Base-by-base conservation (phyloP, 64 coral and sea anemone species). In the Pocillopora verrucosa region DNA sequence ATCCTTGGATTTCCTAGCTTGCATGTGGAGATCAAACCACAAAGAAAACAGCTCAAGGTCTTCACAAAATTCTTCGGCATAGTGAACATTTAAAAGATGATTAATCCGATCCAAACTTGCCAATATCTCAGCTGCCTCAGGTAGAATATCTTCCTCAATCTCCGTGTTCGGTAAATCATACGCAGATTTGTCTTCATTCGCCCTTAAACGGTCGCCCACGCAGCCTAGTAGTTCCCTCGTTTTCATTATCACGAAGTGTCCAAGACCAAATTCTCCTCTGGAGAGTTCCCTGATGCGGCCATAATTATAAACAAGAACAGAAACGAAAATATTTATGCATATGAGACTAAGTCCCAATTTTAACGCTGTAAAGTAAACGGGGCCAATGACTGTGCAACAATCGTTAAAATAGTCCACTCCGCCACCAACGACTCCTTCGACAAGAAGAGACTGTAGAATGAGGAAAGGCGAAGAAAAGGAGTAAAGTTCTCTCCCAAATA, bases 281-380 rank as follows among this genome's bases (percentile, higher is more conserved):
- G 62, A 26, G 56, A 58, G 30, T 19, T 60, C n/a, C 34, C 51
- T 74, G 14, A 22, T 36, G 9, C 12, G 11, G 2, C 36, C 25
- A 59, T 83, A 75, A 58, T 91, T 58, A 56, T 91, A 81, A 24
- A 91, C 84, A 3, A 91, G 73, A 16, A 91, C 84, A 30, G 81
- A 37, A 9, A 91, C 84, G 58, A 91, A 91, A 38, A 74, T 15
- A 36, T 91, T 83, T 9, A 82, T 73, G 56, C 69, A 91, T 26
- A 91, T 34, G 11, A 91, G 16, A 24, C 62, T 69, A 3, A 81
- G 72, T 12, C 25, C 14, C 1, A 91, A 12, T 17, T 56, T 45
- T 57, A 61, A 84, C 5, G 62, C 10, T 5, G 65, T 74, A 59
- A 85, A 76, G 22, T 56, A 91, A 11, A 75, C 26, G 45, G 89